These are phyloP conservation scores for Archips crataeganus DNA, from an alignment of 2,888 invertebrate genomes.

Conservation along the genomic window DNA sequence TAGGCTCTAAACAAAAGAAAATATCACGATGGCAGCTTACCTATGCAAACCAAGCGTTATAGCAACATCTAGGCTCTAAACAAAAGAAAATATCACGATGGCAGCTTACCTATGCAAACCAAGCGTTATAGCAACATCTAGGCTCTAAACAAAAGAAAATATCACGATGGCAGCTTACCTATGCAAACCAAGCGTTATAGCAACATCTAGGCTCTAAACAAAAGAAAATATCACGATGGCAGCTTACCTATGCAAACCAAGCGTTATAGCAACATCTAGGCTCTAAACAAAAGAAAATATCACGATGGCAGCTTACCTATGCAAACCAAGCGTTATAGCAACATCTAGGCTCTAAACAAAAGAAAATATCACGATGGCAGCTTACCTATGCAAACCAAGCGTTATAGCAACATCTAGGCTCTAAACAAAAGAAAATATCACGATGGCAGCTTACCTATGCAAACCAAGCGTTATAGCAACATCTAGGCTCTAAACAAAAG, in stretches of 20 bases:
- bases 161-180: not conserved
- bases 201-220: slow-evolving; percentile 45
- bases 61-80: slow-evolving; percentile 46
- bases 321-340: slow-evolving; percentile 41
- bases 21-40: not conserved
- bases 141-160: slow-evolving; percentile 17
- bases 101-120: slow-evolving; percentile 26
- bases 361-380: not conserved
- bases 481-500: slow-evolving; percentile 41
- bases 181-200: slow-evolving; percentile 38
- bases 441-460: slow-evolving; percentile 13
- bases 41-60: slow-evolving; percentile 28
- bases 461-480: slow-evolving; percentile 43
- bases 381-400: slow-evolving; percentile 27
- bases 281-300: not conserved
- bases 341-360: slow-evolving; percentile 44
- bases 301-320: slow-evolving; percentile 7
- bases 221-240: not conserved
- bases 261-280: slow-evolving; percentile 47
- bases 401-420: slow-evolving; percentile 47
- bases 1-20: slow-evolving; percentile 28
- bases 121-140: slow-evolving; percentile 46
- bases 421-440: not conserved
- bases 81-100: not conserved
- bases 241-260: slow-evolving; percentile 26